Percentiles rank a stretch among this genome's conserved stretches.
Conservation (phyloP, 2,113 vertebrate genomes). For the Indri indri region DNA sequence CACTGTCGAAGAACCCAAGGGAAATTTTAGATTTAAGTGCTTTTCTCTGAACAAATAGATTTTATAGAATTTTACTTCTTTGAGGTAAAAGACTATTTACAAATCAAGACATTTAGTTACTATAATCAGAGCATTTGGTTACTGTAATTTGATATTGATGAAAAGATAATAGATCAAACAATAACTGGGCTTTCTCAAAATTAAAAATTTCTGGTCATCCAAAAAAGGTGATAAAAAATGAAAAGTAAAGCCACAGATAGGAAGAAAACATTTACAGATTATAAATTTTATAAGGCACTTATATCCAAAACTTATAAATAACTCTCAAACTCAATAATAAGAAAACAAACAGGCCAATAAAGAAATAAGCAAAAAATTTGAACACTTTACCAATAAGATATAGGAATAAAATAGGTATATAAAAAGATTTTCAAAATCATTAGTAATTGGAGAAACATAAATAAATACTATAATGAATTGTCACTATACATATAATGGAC, state of each 20-base stretch:
- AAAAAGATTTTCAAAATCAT: not conserved
- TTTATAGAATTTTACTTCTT: not conserved
- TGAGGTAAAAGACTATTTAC: not conserved
- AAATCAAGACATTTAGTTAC: not conserved
- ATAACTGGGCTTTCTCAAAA: not conserved
- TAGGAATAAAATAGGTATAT: not conserved
- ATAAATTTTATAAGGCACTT: not conserved
- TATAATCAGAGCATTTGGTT: not conserved
- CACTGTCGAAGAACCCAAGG: not conserved
- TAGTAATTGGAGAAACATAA: not conserved
- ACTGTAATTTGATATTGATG: not conserved
- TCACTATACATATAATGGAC: not conserved
- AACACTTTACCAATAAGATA: not conserved
- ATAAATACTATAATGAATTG: not conserved
- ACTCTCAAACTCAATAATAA: not conserved
- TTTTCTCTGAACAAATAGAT: not conserved
- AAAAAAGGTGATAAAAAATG: not conserved
- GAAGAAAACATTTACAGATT: not conserved
- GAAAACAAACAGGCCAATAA: not conserved
- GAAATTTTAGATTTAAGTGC: not conserved
- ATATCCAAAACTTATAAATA: not conserved
- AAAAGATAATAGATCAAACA: not conserved
- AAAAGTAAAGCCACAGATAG: not conserved
- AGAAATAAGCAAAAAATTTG: not conserved
- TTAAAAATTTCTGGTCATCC: not conserved